Evolutionary conservation across 92 coral and sea anemone genomes (phyloP).

Genomic region (Paragorgia papillata): DNA sequence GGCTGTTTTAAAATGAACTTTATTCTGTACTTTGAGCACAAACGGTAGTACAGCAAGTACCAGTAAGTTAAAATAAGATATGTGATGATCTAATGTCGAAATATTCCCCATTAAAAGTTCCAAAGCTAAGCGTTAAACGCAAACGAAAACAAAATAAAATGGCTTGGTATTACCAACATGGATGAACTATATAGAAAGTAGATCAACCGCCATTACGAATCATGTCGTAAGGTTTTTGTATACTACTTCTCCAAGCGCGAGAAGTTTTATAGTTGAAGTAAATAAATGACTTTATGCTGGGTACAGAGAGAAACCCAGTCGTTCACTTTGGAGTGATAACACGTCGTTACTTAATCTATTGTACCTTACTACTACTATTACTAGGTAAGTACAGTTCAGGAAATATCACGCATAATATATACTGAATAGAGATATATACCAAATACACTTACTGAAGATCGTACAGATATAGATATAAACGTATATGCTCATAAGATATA

Average conservation of each 20-base stretch:
- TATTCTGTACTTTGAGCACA: constrained; percentile 16
- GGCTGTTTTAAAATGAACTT: too few species aligned
- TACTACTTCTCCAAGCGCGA: background rate
- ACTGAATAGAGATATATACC: too few species aligned
- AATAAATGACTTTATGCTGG: constrained; percentile 14
- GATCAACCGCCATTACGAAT: constrained; percentile 8
- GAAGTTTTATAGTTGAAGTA: background rate
- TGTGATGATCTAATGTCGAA: constrained; percentile 38
- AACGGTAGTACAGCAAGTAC: constrained; percentile 19
- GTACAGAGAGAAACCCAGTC: background rate
- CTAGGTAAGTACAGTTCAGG: constrained; percentile 12
- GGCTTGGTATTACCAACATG: background rate
- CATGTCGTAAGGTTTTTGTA: background rate
- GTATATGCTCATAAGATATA: too few species aligned
- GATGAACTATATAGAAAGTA: background rate
- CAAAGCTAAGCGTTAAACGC: background rate
- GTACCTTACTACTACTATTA: background rate
- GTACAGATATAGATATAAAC: background rate
- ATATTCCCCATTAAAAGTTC: background rate
- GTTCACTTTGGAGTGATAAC: background rate
- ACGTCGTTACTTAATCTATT: background rate
- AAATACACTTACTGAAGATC: background rate
- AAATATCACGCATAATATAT: too few species aligned
- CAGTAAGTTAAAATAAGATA: background rate
- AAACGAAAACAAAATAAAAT: constrained; percentile 14